Conservation (phyloP, 2,113 vertebrate genomes). For the Uria lomvia region DNA sequence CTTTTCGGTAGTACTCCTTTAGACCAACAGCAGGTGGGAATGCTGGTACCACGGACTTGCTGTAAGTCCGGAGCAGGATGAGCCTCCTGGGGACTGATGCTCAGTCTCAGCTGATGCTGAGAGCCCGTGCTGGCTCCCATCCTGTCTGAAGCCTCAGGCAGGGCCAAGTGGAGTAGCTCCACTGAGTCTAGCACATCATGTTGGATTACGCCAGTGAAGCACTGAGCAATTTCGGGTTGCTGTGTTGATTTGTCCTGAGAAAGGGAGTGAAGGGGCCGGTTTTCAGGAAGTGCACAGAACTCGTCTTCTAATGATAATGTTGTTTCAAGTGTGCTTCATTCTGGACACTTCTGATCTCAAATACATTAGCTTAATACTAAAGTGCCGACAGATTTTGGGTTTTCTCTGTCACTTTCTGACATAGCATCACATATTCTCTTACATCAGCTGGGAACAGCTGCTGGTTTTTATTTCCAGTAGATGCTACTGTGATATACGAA, state of each 20-base stretch:
- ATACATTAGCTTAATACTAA: background rate
- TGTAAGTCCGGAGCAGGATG: too few relatives aligned
- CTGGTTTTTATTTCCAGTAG: background rate
- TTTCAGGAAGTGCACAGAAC: background rate
- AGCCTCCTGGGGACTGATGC: background rate
- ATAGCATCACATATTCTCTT: background rate
- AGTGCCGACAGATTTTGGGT: background rate
- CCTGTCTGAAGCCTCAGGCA: background rate
- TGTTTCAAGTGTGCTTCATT: background rate
- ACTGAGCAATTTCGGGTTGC: background rate
- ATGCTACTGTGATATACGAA: background rate
- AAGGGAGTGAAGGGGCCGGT: background rate
- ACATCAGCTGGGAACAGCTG: background rate
- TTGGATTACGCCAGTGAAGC: background rate
- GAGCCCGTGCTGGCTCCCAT: background rate
- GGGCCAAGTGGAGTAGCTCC: background rate
- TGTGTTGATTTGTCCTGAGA: background rate
- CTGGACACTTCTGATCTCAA: background rate
- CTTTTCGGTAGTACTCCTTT: accelerated
- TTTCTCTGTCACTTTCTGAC: background rate
- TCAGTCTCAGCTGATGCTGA: background rate
- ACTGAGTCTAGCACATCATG: too few relatives aligned
- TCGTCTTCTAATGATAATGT: background rate
- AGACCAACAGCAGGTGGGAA: background rate
- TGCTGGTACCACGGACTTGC: accelerated